Base-by-base conservation (phyloP, 2,113 vertebrate species). In the Platanista minor region DNA sequence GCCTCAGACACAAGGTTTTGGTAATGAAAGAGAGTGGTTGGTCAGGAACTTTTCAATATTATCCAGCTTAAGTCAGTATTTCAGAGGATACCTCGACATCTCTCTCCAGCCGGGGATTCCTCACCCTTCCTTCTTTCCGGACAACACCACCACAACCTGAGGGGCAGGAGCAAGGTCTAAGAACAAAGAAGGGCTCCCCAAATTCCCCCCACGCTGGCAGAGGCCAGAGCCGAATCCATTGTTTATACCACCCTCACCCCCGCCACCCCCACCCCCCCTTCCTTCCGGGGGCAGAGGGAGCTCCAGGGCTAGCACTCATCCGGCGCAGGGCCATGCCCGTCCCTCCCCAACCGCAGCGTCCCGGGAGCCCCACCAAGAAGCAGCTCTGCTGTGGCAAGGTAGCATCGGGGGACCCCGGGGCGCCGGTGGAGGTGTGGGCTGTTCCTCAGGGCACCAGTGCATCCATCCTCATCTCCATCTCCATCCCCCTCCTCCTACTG, bases 191-290 rank as follows among this genome's bases (percentile, higher is more conserved):
- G 84, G 91, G 33, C 95, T 67, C 97, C 97, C 83, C 46, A 97
- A 52, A 74, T 54, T 54, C 17, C 69, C 93, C 94, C 67, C 39
- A 89, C 33, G 82, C 90, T 41, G 27, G 82, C 91, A 94, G 41
- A 96, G 62, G 88, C 94, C 41, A 36, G 39, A 59, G 96, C 80
- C 69, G 17, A 78, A 78, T 86, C 98, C 97, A 98, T 98, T 99
- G 98, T 98, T 98, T 98, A 98, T 97, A 72, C 97, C 98, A 91
- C 98, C 98, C 89, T 36, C 69, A 25, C 93, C 78, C 67, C 88
- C 36, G 97, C 97, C 97, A 97, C 98, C 93, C 98, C 98, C 97
- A 95, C 96, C 92, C 72, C 97, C 95, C 85, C 78, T 94, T 3
- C 96, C 91, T 96, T 83, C 75, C 82, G 13, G 91, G 75, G 64